These are phyloP conservation scores for Apogon hyalosoma DNA, from an alignment of 2,797 vertebrate species.

Conservation along the genomic window DNA sequence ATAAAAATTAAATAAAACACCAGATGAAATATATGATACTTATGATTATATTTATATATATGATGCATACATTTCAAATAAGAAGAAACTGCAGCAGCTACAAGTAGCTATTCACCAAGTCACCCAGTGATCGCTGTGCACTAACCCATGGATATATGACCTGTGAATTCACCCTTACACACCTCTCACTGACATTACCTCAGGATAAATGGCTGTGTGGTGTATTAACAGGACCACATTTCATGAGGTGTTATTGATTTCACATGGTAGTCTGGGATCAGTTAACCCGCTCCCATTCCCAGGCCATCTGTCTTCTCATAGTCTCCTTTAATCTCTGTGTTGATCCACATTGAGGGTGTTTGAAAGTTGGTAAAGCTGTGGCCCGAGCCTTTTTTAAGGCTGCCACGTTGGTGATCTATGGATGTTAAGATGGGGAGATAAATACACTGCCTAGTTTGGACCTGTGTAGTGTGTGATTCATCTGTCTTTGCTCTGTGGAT, in stretches of 20 bases:
- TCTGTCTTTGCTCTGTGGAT: conserved; percentile 37
- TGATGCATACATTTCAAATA: neutral
- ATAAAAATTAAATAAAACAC: no score
- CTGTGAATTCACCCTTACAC: conserved; percentile 32
- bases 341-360: conserved; percentile 27
- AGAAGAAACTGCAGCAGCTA: neutral
- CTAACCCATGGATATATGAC: conserved; percentile 32
- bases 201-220: conserved; percentile 38
- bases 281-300: conserved; percentile 46
- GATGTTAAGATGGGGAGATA: conserved; percentile 23
- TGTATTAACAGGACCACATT: conserved; percentile 55
- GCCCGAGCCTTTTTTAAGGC: conserved; percentile 38
- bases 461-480: conserved; percentile 23
- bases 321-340: conserved; percentile 36
- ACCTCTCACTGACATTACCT: conserved; percentile 40
- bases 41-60: neutral
- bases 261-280: conserved; percentile 24
- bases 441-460: conserved; percentile 13
- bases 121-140: neutral
- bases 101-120: neutral
- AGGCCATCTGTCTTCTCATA: conserved; percentile 33
- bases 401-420: conserved; percentile 46
- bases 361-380: conserved; percentile 25
- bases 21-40: no score
- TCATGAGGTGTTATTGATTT: conserved; percentile 65